phyloP scores from a whole-genome alignment of 2,888 invertebrate species.

The Phorcus lineatus region DNA sequence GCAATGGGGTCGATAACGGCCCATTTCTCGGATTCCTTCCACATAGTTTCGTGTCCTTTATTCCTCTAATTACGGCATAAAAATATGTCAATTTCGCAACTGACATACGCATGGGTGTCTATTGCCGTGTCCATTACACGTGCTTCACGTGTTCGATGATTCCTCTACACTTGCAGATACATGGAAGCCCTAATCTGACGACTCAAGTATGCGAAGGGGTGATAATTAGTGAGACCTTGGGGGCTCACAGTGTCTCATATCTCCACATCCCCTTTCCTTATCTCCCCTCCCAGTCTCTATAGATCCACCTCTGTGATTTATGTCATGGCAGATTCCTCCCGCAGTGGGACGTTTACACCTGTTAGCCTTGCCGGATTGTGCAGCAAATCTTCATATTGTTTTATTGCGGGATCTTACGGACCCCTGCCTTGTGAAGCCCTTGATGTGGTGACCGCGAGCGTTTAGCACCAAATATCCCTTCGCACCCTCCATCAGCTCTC shows the following conservation, averaged over 20 bases:
- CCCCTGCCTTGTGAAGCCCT: background rate
- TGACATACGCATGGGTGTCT: slow-evolving; percentile 12
- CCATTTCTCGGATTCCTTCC: background rate
- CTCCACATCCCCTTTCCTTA: background rate
- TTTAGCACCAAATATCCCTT: background rate
- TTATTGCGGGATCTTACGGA: slow-evolving; percentile 5
- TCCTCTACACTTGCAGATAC: background rate
- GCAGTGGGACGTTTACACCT: background rate
- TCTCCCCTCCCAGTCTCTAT: background rate
- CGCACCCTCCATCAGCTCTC: background rate
- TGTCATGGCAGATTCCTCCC: slow-evolving; percentile 12
- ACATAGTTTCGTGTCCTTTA: background rate
- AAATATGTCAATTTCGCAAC: slow-evolving; percentile 18
- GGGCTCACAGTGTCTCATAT: slow-evolving; percentile 5
- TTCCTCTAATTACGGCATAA: background rate
- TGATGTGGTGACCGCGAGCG: slow-evolving; percentile 7
- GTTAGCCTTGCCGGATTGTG: background rate
- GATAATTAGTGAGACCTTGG: slow-evolving; percentile 2
- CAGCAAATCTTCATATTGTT: slow-evolving; percentile 12
- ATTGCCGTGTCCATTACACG: slow-evolving; percentile 7
- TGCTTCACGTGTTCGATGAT: background rate
- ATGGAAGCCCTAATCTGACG: background rate
- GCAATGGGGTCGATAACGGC: no score
- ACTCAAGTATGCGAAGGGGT: background rate
- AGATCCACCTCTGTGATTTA: background rate